Evolutionary conservation across 2,888 invertebrate species (phyloP), one percentile per base, ranked within the genome.

Genomic region (Heterodera filipjevi): DNA sequence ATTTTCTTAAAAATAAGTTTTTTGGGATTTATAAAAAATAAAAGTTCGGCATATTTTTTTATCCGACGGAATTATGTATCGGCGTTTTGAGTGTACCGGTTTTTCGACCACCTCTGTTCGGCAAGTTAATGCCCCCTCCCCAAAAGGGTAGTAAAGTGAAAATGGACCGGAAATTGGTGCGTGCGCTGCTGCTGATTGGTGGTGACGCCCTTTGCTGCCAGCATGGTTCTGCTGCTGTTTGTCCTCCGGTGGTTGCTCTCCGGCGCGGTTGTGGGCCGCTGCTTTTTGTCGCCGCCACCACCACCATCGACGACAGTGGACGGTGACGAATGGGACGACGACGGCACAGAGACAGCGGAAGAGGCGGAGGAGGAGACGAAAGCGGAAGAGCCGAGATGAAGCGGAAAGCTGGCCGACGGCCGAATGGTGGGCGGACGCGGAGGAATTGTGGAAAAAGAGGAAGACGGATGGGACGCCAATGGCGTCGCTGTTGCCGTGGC

Each of bases 351-450:
- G 14, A 19, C 49, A 49, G 8, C 8, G 16, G 16, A 49, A 19
- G 12, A 49, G 49, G 19, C 10, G 49, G 49, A 49, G 0, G 49
- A 19, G 49, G 59, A 12, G n/a, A n/a, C n/a, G n/a, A n/a, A n/a
- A n/a, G n/a, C n/a, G 0, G 59, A n/a, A 22, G 59, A 1, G 59
- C 59, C 27, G 27, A 59, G 59, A 59, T 59, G 59, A 12, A 59
- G 59, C 53, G 77, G 77, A 8, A 77, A 71, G 49, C 71, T 71
- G 46, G 77, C 71, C 3, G 70, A 71, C 33, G 66, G 12, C 10
- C 46, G 77, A 22, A 71, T 46, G 53, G 59, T 68, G 14, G 35
- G 68, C 32, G 35, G 68, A 70, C 44, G 71, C 1, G 44, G 71
- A 12, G 35, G 71, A 27, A n/a, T 71, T 39, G 30, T 35, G 19